Evolutionary conservation across 2,888 invertebrate species (phyloP).

Genomic region (Eueremaeus valkanovi): DNA sequence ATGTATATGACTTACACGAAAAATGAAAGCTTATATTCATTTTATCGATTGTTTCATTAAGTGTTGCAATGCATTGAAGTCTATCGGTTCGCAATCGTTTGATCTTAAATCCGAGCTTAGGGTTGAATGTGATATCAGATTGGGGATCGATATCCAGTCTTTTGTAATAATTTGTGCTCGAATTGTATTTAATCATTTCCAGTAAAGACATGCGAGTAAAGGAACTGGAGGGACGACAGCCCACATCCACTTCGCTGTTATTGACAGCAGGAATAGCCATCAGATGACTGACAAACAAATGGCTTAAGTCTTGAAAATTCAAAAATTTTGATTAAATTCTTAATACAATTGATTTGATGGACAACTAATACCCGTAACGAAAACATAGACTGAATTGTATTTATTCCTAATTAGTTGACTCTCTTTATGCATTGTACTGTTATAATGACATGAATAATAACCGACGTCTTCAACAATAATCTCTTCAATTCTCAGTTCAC

Average conservation of each 20-base stretch:
- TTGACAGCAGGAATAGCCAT: constrained; percentile 20
- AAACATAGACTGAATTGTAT: constrained; percentile 58
- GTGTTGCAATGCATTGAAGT: constrained; percentile 1
- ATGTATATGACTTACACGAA: not conserved
- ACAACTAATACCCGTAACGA: constrained; percentile 57
- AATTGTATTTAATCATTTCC: not conserved
- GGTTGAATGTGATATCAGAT: not conserved
- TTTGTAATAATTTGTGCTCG: not conserved
- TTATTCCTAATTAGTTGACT: constrained; percentile 51
- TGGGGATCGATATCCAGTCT: not conserved
- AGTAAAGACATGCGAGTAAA: constrained; percentile 55
- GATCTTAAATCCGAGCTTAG: not conserved
- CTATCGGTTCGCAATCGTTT: not conserved
- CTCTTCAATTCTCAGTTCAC: constrained; percentile 43
- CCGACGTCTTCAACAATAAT: constrained; percentile 52
- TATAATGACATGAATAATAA: constrained; percentile 53
- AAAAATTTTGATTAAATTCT: too few relatives aligned
- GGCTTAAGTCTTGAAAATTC: constrained; percentile 8
- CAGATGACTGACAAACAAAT: constrained; percentile 32
- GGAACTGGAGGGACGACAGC: constrained; percentile 64
- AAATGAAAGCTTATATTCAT: not conserved
- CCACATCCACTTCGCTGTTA: constrained; percentile 55
- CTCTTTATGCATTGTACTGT: constrained; percentile 47
- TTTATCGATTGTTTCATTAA: not conserved
- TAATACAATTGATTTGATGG: too few relatives aligned